Percentiles rank a stretch among this genome's conserved stretches.
Conservation (phyloP, 2,888 invertebrate genomes). For the Brassicogethes aeneus region DNA sequence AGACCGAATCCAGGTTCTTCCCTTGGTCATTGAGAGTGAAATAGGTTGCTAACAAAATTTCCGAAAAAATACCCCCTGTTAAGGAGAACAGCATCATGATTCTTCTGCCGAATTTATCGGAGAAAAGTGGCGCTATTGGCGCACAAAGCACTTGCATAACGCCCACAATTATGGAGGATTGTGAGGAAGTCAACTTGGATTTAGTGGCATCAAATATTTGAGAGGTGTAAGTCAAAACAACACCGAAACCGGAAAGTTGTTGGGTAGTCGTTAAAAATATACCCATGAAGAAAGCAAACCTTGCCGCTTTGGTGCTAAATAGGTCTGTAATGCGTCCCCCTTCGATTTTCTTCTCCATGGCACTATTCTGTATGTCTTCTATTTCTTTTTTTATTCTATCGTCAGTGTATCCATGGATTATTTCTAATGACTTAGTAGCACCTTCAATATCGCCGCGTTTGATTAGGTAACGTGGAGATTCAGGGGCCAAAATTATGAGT, state of each 20-base stretch:
- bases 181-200: not conserved
- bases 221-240: slow-evolving; percentile 12
- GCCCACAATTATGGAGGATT: slow-evolving; percentile 43
- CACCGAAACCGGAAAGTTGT: slow-evolving; percentile 12
- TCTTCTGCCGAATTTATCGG: slow-evolving; percentile 1
- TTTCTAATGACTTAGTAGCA: slow-evolving; percentile 45
- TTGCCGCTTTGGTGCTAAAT: slow-evolving; percentile 8
- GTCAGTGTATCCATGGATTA: not conserved
- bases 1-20: slow-evolving; percentile 41
- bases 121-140: not conserved
- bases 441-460: slow-evolving; percentile 45
- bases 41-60: slow-evolving; percentile 42
- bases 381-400: slow-evolving; percentile 8
- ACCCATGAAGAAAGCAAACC: slow-evolving; percentile 10
- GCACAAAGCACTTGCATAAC: slow-evolving; percentile 2
- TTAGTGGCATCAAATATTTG: slow-evolving; percentile 49
- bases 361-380: slow-evolving; percentile 4
- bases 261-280: slow-evolving; percentile 8
- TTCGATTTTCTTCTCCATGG: too few relatives aligned
- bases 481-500: too few relatives aligned
- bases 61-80: slow-evolving; percentile 1
- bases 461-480: slow-evolving; percentile 14
- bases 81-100: slow-evolving; percentile 3
- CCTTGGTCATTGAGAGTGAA: slow-evolving; percentile 54
- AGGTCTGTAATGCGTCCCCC: slow-evolving; percentile 7